A percentile compares a stretch with the other conserved stretches of the same genome.
Conservation (phyloP, 2,888 invertebrate species). For the Nemotelus nigrinus region DNA sequence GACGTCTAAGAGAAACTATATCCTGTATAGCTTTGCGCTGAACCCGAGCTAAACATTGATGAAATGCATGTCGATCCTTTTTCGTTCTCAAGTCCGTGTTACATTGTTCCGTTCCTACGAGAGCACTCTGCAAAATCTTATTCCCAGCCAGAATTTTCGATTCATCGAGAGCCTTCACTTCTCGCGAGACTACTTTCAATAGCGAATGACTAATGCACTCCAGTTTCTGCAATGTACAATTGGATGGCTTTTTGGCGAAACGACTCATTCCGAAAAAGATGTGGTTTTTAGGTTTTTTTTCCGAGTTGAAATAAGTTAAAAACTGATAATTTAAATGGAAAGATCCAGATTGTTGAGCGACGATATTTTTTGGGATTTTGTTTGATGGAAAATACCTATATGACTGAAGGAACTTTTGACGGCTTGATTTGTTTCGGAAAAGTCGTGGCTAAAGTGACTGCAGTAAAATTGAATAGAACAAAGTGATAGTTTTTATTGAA, state of each 20-base stretch:
- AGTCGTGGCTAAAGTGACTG: too few species aligned
- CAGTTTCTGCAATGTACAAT: slow-evolving; percentile 6
- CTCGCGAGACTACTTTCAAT: slow-evolving; percentile 7
- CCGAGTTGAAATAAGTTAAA: too few species aligned
- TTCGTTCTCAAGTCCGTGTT: slow-evolving; percentile 11
- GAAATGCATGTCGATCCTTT: slow-evolving; percentile 11
- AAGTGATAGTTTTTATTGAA: too few species aligned
- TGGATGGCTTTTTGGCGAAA: slow-evolving; percentile 12
- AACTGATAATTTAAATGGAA: too few species aligned
- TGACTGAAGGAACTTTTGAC: too few species aligned
- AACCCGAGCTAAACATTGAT: slow-evolving; percentile 7
- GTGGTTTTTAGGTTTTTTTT: too few species aligned
- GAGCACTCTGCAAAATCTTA: slow-evolving; percentile 10
- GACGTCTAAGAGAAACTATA: not conserved
- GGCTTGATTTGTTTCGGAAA: too few species aligned
- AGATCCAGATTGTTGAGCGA: too few species aligned
- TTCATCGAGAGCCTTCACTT: slow-evolving; percentile 9
- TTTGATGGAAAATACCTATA: too few species aligned
- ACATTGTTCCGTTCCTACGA: slow-evolving; percentile 4
- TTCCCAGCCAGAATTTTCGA: not conserved
- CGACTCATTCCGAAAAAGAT: not conserved
- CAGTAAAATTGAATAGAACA: too few species aligned
- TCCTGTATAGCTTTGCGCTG: slow-evolving; percentile 13
- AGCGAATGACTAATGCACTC: slow-evolving; percentile 12
- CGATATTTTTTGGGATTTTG: too few species aligned